A percentile compares a stretch with the other conserved stretches of the same genome.
Conservation (phyloP, 1,140 invertebrate species). For the Ridgeia piscesae region DNA sequence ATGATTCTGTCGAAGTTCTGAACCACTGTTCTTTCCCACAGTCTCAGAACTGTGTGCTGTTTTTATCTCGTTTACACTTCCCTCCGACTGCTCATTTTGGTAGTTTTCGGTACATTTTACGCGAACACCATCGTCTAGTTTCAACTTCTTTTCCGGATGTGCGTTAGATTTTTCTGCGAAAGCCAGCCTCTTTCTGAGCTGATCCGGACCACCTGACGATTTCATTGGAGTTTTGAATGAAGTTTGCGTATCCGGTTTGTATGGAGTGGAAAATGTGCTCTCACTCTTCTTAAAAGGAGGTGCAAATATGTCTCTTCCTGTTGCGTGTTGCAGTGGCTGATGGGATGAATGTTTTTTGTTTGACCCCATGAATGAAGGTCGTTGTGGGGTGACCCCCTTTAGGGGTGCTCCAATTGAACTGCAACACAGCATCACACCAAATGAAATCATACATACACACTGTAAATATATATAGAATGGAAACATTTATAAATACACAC, state of each 20-base stretch:
- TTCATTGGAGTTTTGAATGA: background rate
- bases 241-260: background rate
- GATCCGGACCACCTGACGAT: background rate
- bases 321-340: background rate
- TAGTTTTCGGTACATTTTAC: background rate
- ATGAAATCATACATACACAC: background rate
- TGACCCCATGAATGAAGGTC: background rate
- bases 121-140: background rate
- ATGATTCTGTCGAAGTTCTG: background rate
- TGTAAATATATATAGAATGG: too few species aligned
- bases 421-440: background rate
- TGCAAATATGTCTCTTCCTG: background rate
- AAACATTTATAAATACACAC: background rate
- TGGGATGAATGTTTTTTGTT: background rate
- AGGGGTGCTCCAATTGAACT: background rate
- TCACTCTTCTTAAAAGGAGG: background rate
- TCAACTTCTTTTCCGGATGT: background rate
- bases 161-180: background rate
- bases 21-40: background rate
- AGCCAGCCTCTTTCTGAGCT: constrained; percentile 3
- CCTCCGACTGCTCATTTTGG: background rate
- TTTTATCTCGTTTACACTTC: background rate
- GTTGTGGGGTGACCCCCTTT: background rate
- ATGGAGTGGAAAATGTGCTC: background rate
- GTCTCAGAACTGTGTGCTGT: background rate